Conservation (phyloP, 2,888 invertebrate species). For the Malthinus flaveolus region DNA sequence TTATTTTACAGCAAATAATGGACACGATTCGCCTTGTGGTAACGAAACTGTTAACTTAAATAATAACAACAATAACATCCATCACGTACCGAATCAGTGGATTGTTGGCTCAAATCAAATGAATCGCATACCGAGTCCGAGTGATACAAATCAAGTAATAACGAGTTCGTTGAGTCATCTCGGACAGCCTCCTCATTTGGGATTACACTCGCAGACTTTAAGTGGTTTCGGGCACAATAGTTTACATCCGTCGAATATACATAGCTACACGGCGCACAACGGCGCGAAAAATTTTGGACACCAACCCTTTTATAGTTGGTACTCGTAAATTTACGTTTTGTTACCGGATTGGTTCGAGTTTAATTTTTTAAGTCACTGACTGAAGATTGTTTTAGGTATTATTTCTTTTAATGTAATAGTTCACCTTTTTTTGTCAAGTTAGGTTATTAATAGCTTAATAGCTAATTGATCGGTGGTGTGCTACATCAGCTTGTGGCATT, state of each 20-base stretch:
- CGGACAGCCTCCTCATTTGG: constrained; percentile 30
- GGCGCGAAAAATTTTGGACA: constrained; percentile 34
- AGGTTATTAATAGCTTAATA: no score
- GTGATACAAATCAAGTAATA: constrained; percentile 36
- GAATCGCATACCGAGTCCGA: constrained; percentile 60
- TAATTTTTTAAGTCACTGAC: no score
- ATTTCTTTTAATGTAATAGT: no score
- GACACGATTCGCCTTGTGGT: constrained; percentile 49
- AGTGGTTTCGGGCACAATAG: constrained; percentile 34
- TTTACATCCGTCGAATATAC: constrained; percentile 29
- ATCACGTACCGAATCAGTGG: constrained; percentile 57
- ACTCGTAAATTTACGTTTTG: constrained; percentile 17
- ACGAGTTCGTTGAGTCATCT: constrained; percentile 26
- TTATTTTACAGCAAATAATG: constrained; percentile 45
- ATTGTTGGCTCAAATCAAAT: constrained; percentile 61
- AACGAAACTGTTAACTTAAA: constrained; percentile 48
- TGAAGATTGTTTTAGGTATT: no score
- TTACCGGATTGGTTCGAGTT: no score
- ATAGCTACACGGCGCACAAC: constrained; percentile 24
- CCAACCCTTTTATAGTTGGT: constrained; percentile 39
- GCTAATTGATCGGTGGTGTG: no score
- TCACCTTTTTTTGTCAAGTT: no score
- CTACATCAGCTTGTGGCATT: no score
- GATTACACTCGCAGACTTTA: constrained; percentile 28
- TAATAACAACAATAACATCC: constrained; percentile 57